Evolutionary conservation across 2,113 vertebrate genomes (phyloP).

Genomic region (Acanthisitta chloris): DNA sequence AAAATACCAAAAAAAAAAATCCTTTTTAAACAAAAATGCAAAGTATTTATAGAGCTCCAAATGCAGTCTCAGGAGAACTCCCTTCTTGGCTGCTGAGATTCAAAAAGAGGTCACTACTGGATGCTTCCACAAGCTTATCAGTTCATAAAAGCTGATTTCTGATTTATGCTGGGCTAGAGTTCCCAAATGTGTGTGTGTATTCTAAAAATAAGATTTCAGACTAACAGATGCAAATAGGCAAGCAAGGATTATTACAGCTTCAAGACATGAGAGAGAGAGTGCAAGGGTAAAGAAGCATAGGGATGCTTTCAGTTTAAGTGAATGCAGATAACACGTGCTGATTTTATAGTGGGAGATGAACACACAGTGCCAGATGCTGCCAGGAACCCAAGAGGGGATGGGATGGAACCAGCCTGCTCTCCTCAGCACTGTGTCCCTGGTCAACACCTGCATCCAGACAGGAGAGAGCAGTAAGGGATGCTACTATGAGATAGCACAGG

Average conservation of each 20-base stretch:
- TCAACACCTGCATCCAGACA: background rate
- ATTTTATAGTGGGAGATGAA: background rate
- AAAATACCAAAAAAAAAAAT: background rate
- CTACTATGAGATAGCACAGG: rapidly evolving
- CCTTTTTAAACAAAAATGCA: background rate
- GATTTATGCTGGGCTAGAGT: background rate
- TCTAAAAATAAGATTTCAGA: background rate
- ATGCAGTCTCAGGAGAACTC: background rate
- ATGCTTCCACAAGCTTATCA: background rate
- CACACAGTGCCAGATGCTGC: rapidly evolving
- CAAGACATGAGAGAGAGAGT: background rate
- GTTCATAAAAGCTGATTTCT: background rate
- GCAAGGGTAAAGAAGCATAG: background rate
- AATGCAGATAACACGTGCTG: background rate
- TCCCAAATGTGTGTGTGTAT: background rate
- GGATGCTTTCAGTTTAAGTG: background rate
- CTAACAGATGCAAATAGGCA: background rate
- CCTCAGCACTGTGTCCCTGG: background rate
- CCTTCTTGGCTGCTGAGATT: background rate
- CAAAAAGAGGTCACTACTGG: background rate
- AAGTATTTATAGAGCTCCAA: background rate
- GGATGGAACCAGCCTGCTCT: background rate
- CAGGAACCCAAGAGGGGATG: background rate
- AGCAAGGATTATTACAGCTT: background rate
- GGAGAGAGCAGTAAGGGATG: background rate